These are phyloP conservation scores for Lasioglossum zephyrum DNA, from an alignment of 2,888 invertebrate species.

Conservation along the genomic window DNA sequence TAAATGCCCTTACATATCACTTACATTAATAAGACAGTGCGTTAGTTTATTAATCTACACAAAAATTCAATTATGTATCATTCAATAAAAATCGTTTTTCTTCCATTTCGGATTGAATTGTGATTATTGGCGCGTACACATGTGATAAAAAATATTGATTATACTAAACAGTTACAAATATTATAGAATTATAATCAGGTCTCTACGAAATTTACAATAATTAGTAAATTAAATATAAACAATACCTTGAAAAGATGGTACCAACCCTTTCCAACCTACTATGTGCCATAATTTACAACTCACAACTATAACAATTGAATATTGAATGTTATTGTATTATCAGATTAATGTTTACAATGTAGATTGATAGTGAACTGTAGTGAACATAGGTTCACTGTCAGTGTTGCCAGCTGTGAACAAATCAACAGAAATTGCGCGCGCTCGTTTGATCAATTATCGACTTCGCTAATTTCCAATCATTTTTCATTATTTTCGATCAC, in stretches of 20 bases:
- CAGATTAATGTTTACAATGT: background rate
- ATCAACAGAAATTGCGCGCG: background rate
- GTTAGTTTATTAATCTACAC: background rate
- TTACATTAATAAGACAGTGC: background rate
- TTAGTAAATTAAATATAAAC: conserved; percentile 12
- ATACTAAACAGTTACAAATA: background rate
- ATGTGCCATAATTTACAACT: conserved; percentile 77
- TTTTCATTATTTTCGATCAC: background rate
- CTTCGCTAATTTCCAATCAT: background rate
- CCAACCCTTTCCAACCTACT: conserved; percentile 81
- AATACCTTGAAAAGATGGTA: conserved; percentile 80
- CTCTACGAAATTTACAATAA: background rate
- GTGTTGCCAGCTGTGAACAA: background rate
- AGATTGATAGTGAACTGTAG: background rate
- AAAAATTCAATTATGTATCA: background rate
- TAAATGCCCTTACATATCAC: too few relatives aligned
- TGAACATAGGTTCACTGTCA: background rate
- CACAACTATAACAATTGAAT: background rate
- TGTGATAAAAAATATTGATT: background rate
- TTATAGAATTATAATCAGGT: conserved; percentile 10
- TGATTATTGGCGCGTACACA: too few relatives aligned
- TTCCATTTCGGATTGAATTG: background rate
- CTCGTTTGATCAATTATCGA: too few relatives aligned
- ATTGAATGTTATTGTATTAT: background rate
- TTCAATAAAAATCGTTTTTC: background rate